These are phyloP conservation scores for Campylomormyrus tamandua DNA, from an alignment of 2,113 vertebrate species.

Conservation along the genomic window DNA sequence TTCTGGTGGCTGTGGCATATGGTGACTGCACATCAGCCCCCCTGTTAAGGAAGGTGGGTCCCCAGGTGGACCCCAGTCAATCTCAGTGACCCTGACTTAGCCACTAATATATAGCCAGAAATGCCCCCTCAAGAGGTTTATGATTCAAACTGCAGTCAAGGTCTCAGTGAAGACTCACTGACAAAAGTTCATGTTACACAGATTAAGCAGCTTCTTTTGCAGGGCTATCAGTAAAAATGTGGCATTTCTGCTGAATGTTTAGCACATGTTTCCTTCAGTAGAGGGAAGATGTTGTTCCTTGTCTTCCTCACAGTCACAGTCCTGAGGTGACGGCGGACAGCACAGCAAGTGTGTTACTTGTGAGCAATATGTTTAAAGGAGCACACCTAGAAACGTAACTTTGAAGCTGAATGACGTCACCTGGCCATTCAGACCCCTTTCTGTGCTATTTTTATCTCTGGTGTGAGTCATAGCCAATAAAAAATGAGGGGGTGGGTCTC, in stretches of 20 bases:
- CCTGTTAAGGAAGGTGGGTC: background rate
- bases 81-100: background rate
- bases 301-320: background rate
- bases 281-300: background rate
- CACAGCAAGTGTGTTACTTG: background rate
- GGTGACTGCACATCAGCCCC: background rate
- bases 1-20: background rate
- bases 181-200: background rate
- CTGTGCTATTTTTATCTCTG: background rate
- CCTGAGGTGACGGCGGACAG: background rate
- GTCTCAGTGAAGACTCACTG: background rate
- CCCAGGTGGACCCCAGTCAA: background rate
- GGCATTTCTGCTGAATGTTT: background rate
- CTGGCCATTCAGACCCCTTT: background rate
- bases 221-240: background rate
- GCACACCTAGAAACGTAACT: background rate
- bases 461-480: background rate
- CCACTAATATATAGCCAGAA: background rate
- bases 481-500: background rate
- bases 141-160: background rate
- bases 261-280: background rate
- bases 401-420: background rate
- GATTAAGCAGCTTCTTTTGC: background rate
- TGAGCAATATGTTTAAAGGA: background rate
- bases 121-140: background rate